Evolutionary conservation across 2,888 invertebrate species (phyloP), one percentile per base, ranked within the genome.

Genomic region (Drosophila nigricruria): DNA sequence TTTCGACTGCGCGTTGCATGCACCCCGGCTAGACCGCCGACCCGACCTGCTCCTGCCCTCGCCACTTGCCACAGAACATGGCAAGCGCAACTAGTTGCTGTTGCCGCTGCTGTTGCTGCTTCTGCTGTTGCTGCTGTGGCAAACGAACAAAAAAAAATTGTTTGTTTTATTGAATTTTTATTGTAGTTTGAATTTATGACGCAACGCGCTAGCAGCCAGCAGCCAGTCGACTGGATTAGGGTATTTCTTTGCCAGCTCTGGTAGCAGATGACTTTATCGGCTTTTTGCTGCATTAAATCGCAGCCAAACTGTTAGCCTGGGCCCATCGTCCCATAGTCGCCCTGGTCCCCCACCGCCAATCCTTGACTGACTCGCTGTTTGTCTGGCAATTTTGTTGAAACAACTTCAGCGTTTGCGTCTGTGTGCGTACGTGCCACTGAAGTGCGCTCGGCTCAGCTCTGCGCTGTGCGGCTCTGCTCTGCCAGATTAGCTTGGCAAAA

Each of bases 81-180:
- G 56, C 32, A 65, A 57, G 80, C 65, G 83, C 86, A 86, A 85
- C 87, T 82, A 82, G 82, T 82, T 82, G 86, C 77, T 78, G 75
- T 38, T 56, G 45, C 50, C 50, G 12, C 20, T 36, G 45, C 45
- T 57, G 43, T 9, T 27, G 52, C 56, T 49, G 8, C 43, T 30
- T 52, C 42, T 66, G 45, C 18, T 23, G 57, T 45, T 56, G 70
- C 53, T 65, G 47, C 65, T 50, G 61, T 65, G 70, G 57, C 62
- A 69, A 27, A 16, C 10, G n/a, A 1, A 9, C 6, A 30, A 8
- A 16, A 47, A 78, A 80, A 77, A 77, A 80, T 72, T 80, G 89
- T 88, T 90, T 88, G 82, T 91, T 91, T 91, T 89, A 91, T 91
- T 91, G 89, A 91, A 91, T 91, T 91, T 91, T 91, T 91, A 90